A percentile compares a stretch with the other conserved stretches of the same genome.
phyloP scores from a whole-genome alignment of 2,797 vertebrate genomes.

The Pangasius djambal region DNA sequence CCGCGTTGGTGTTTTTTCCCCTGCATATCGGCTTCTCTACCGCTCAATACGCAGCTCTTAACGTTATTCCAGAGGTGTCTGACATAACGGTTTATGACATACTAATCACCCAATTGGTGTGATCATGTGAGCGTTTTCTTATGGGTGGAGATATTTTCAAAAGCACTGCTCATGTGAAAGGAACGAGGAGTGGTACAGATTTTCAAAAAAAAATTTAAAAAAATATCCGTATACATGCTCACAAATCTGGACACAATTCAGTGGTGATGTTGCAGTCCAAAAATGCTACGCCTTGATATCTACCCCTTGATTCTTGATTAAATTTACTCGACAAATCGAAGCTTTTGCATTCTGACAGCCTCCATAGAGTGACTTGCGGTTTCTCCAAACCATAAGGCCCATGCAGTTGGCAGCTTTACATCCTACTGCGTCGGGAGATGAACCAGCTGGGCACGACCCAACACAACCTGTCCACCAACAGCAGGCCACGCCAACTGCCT shows the following conservation, averaged over 20 bases:
- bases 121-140: neutral
- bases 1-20: neutral
- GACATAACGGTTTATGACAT: neutral
- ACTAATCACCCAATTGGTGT: neutral
- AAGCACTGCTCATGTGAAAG: neutral
- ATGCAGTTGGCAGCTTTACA: conserved; percentile 34
- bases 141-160: neutral
- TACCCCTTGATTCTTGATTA: neutral
- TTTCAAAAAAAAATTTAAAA: neutral
- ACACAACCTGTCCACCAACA: conserved; percentile 53
- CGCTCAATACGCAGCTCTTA: neutral
- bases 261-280: neutral
- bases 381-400: conserved; percentile 18
- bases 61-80: too few species aligned
- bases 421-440: conserved; percentile 42
- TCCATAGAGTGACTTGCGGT: neutral
- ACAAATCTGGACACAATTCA: neutral
- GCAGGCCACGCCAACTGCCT: conserved; percentile 41
- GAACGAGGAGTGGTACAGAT: neutral
- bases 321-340: neutral
- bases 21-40: neutral
- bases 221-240: neutral
- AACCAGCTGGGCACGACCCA: conserved; percentile 57
- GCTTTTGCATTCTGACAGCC: neutral
- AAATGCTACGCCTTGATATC: neutral